Conservation (phyloP, 2,797 vertebrate genomes). For the Gadopsis bispinosus region DNA sequence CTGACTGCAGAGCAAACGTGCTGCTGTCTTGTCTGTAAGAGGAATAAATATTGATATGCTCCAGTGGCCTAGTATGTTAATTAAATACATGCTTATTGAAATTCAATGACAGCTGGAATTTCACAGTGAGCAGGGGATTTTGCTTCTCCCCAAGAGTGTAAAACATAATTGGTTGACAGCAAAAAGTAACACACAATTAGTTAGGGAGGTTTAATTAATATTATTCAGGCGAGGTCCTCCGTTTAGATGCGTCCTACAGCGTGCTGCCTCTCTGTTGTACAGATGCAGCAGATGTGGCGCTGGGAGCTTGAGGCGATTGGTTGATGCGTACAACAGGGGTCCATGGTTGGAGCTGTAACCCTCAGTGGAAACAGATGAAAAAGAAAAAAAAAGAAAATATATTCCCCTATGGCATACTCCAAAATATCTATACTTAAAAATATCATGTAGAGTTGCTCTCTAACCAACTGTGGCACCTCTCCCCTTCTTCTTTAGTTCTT, state of each 20-base stretch:
- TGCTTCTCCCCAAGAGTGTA: constrained; percentile 77
- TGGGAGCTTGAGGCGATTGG: constrained; percentile 55
- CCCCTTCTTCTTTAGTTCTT: neutral
- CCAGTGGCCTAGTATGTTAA: constrained; percentile 83
- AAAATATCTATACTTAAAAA: constrained; percentile 41
- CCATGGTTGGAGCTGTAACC: constrained; percentile 33
- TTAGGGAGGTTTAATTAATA: constrained; percentile 85
- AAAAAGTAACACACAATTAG: constrained; percentile 86
- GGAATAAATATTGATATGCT: constrained; percentile 82
- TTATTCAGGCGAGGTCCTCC: constrained; percentile 73
- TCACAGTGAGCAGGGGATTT: constrained; percentile 76
- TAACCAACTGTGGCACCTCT: constrained; percentile 27
- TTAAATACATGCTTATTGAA: constrained; percentile 87
- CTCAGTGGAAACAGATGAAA: constrained; percentile 8
- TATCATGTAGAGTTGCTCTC: constrained; percentile 22
- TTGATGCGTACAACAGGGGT: constrained; percentile 52
- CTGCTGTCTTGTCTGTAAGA: constrained; percentile 69
- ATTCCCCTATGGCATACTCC: constrained; percentile 24
- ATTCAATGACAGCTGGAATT: constrained; percentile 85
- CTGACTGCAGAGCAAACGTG: constrained; percentile 66
- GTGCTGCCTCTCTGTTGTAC: constrained; percentile 34
- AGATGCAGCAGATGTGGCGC: constrained; percentile 63
- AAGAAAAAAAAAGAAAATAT: neutral
- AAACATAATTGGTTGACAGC: constrained; percentile 84
- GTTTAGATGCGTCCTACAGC: constrained; percentile 69